These are phyloP conservation scores for Grapholita molesta DNA, from an alignment of 1,140 invertebrate species.

Conservation along the genomic window DNA sequence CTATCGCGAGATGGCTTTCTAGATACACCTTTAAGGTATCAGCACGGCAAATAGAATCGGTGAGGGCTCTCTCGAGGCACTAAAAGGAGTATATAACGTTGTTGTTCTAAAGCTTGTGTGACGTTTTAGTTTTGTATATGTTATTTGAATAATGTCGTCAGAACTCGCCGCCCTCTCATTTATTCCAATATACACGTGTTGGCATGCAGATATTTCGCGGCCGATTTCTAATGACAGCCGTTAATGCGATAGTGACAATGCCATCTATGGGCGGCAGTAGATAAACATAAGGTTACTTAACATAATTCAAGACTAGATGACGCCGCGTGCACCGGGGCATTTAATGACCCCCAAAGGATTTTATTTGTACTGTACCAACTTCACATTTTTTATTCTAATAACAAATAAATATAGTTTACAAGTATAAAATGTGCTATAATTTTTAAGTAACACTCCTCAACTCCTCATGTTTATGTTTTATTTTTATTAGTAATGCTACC, in stretches of 20 bases:
- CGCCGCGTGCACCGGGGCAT: neutral
- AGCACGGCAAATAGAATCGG: neutral
- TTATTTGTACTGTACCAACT: too few species aligned
- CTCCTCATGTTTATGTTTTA: too few species aligned
- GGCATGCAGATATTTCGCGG: slow-evolving; percentile 25
- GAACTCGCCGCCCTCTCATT: slow-evolving; percentile 26
- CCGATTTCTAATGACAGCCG: slow-evolving; percentile 25
- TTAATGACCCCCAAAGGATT: slow-evolving; percentile 2
- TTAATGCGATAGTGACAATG: neutral
- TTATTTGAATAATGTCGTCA: slow-evolving; percentile 28
- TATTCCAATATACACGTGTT: slow-evolving; percentile 21
- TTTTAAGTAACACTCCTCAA: too few species aligned
- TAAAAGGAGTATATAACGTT: neutral
- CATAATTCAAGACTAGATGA: neutral
- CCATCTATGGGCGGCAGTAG: neutral
- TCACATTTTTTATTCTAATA: too few species aligned
- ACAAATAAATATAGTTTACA: too few species aligned
- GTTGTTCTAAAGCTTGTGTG: neutral
- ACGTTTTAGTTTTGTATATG: neutral
- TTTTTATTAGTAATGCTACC: too few species aligned
- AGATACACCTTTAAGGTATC: slow-evolving; percentile 21
- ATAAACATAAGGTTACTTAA: neutral
- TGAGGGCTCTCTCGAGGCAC: neutral
- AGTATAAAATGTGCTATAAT: too few species aligned
- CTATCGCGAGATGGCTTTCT: slow-evolving; percentile 21